Evolutionary conservation across 1,140 invertebrate species (phyloP), one percentile per base, ranked within the genome.

Genomic region (Drosophila miranda): DNA sequence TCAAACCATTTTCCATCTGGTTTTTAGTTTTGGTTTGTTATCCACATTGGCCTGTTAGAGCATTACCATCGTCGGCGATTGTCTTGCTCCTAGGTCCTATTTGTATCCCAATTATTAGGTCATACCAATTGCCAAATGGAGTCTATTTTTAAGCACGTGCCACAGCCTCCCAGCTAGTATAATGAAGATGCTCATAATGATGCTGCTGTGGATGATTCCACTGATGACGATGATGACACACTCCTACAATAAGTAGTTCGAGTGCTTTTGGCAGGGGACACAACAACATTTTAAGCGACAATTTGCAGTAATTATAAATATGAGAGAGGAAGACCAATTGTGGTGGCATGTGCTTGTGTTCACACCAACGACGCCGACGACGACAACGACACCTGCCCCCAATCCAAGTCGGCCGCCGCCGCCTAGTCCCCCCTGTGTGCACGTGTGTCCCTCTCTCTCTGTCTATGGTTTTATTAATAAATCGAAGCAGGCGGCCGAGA

Each of bases 91-190:
- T 3, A 41, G 45, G 7, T 13, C 11, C 5, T 38, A 38, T 26
- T 34, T 51, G 67, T 52, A 42, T 23, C 50, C 59, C 43, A 55
- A 64, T 51, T 81, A 78, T 67, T 53, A 51, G 61, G 67, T 77
- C 78, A 81, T 45, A 68, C 38, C 57, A 49, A 69, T 62, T 30
- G 60, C 49, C 61, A 62, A 67, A 51, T 62, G 57, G 67, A 69
- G 66, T 68, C 68, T 81, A 81, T 81, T 81, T 78, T 68, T 68
- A 75, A 76, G 62, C 71, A 80, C 59, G 63, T 79, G 62, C 69
- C 58, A 48, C 55, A 64, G 34, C 3, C 76, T 58, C 58, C 56
- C 54, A 62, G 52, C 59, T 5, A 16, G 16, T 16, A 19, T 13
- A 23, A 30, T 21, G 58, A 58, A 23, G 21, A 55, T 43, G 16